Conservation (phyloP, 2,113 vertebrate species). For the Calonectris borealis region DNA sequence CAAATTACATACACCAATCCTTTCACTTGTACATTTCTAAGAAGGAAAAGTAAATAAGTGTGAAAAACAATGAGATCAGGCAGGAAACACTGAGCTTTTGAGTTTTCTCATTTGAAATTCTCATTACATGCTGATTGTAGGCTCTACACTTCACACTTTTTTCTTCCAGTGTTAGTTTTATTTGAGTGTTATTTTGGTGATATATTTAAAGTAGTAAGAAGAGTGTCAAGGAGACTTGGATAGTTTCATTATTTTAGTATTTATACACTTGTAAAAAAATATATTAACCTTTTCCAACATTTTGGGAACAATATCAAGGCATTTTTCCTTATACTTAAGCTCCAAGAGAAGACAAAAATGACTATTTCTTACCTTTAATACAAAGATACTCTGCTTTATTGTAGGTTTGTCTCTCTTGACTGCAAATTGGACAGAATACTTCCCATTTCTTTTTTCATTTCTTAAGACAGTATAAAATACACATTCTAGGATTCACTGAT, state of each 20-base stretch:
- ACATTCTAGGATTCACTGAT: background rate
- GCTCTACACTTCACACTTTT: background rate
- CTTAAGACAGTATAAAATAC: background rate
- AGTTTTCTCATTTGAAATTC: background rate
- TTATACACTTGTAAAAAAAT: background rate
- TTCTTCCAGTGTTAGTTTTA: background rate
- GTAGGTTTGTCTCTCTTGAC: background rate
- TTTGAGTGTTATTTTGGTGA: background rate
- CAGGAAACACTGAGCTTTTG: background rate
- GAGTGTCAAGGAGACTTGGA: background rate
- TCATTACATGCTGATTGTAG: background rate
- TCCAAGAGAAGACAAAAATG: background rate
- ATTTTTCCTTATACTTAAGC: background rate
- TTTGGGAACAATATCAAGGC: background rate
- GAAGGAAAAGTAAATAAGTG: background rate
- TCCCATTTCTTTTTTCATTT: background rate
- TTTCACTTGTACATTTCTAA: background rate
- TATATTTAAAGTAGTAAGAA: background rate
- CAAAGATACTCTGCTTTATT: background rate
- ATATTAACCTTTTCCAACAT: background rate
- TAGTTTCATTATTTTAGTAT: background rate
- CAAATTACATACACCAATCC: background rate
- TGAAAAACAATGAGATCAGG: background rate
- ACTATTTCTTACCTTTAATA: background rate
- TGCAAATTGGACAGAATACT: background rate